Percentiles rank a stretch among this genome's conserved stretches.
These are phyloP conservation scores for Andrena dorsata DNA, from an alignment of 2,888 invertebrate species.

Conservation along the genomic window DNA sequence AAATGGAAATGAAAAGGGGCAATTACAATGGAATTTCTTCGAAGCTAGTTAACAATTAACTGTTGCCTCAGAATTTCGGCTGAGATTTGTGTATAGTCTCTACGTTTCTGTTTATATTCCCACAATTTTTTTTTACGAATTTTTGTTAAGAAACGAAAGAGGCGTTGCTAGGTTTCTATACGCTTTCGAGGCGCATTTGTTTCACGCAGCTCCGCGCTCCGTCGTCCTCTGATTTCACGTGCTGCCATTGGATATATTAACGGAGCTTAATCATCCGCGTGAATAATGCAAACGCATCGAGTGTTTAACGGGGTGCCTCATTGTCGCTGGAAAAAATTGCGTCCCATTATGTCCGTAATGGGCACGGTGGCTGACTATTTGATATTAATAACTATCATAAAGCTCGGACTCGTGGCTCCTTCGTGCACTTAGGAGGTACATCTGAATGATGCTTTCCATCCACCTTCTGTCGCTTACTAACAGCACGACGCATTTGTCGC, in stretches of 20 bases:
- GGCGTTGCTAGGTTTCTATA: constrained; percentile 16
- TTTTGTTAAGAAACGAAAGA: background rate
- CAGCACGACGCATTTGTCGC: constrained; percentile 67
- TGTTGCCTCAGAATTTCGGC: background rate
- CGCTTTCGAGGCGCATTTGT: constrained; percentile 21
- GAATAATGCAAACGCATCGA: constrained; percentile 69
- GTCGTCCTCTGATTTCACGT: constrained; percentile 19
- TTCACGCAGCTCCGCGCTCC: constrained; percentile 14
- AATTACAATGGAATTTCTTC: background rate
- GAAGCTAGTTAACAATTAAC: background rate
- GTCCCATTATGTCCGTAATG: constrained; percentile 73
- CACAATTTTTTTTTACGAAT: background rate
- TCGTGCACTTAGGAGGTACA: constrained; percentile 67
- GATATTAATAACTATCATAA: constrained; percentile 76
- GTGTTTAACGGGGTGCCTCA: constrained; percentile 71
- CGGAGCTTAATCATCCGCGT: constrained; percentile 67
- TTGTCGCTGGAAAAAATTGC: constrained; percentile 75
- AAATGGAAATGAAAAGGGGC: background rate
- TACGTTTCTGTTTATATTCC: background rate
- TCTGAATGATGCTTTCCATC: constrained; percentile 75
- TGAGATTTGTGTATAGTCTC: background rate
- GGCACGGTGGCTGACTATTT: constrained; percentile 74
- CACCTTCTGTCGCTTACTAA: constrained; percentile 75
- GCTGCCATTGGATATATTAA: constrained; percentile 66
- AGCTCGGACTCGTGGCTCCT: constrained; percentile 67